Conservation (phyloP, 2,113 vertebrate species). For the Petromus typicus region DNA sequence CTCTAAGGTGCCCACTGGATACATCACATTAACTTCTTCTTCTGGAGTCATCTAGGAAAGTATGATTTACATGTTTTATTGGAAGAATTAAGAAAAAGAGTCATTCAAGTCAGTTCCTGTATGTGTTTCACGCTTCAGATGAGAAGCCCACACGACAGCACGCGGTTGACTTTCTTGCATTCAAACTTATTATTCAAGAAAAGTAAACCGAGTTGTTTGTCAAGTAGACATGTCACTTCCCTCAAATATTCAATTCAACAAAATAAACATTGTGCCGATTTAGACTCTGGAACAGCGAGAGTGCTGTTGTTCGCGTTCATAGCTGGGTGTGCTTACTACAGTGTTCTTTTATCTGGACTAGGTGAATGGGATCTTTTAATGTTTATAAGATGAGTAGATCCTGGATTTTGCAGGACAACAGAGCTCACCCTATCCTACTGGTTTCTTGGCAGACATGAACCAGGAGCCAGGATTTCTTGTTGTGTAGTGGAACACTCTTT, state of each 20-base stretch:
- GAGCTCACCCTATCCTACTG: background rate
- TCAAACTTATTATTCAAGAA: background rate
- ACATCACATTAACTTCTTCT: background rate
- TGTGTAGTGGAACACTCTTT: background rate
- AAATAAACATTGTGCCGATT: background rate
- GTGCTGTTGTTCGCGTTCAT: background rate
- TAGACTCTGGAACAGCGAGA: background rate
- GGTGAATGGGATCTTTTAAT: background rate
- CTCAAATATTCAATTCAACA: constrained; percentile 41
- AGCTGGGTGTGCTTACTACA: background rate
- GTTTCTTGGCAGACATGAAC: background rate
- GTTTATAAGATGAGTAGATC: background rate
- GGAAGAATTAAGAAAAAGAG: constrained; percentile 5
- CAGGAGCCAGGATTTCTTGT: background rate
- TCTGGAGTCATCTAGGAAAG: background rate
- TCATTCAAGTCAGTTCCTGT: background rate
- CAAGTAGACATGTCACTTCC: background rate
- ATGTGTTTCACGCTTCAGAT: background rate
- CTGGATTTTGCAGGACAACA: background rate
- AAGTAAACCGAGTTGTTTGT: background rate
- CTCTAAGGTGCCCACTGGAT: background rate
- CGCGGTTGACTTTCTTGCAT: background rate
- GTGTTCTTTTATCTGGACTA: constrained; percentile 27
- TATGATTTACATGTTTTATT: background rate
- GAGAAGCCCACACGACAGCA: background rate